Evolutionary conservation across 1,140 invertebrate species (phyloP), one percentile per base, ranked within the genome.

Genomic region (Pinna nobilis): DNA sequence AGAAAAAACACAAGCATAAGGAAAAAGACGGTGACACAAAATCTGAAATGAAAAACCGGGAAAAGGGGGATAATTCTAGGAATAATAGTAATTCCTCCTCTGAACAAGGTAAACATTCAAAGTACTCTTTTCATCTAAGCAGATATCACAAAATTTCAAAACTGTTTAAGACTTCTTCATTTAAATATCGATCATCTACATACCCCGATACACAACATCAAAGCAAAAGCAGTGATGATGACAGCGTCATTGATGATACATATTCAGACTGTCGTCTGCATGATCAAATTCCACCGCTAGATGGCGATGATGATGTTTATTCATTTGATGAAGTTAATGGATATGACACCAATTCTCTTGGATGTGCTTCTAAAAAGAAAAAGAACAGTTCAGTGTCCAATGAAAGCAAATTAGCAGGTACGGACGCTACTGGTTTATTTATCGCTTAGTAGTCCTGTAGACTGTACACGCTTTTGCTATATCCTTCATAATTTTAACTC

Each of bases 401-500:
- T 53, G 92, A 92, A 41, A 94, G 94, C 86, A 95, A 95, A 89
- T 95, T 96, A 90, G 94, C 94, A 65, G 73, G 73, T 75, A 70
- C 57, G 65, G n/a, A 20, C n/a, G 9, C 3, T 53, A 13, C n/a
- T 18, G 51, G n/a, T 53, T 20, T 20, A 20, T 2, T 2, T 53
- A 13, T 20, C 51, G n/a, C 11, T 23, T 25, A 13, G 18, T 18
- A 9, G n/a, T 44, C n/a, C n/a, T 44, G 39, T 11, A 44, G 9
- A n/a, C 39, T 44, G 9, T n/a, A 11, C 39, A n/a, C 9, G 39
- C 39, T 44, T 44, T 44, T 9, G 39, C 39, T 44, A 11, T n/a
- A 44, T 44, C 9, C n/a, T n/a, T n/a, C n/a, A n/a, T n/a, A n/a
- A n/a, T n/a, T n/a, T n/a, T n/a, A n/a, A n/a, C n/a, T n/a, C n/a